Evolutionary conservation across 2,113 vertebrate species (phyloP).

Genomic region (Erpornis zantholeuca): DNA sequence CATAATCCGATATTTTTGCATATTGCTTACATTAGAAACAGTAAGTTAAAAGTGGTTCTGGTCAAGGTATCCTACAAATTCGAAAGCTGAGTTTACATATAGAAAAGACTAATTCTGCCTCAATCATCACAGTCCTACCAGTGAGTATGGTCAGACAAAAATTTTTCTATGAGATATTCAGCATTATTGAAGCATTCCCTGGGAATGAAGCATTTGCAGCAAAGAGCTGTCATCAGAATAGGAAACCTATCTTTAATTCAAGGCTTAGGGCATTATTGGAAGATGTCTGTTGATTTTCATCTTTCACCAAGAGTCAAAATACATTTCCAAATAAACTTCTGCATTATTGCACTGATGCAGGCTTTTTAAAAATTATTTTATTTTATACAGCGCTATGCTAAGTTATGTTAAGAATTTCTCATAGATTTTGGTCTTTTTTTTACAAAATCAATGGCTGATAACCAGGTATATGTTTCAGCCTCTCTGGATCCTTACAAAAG

Average conservation of each 20-base stretch:
- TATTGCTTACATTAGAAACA: not conserved
- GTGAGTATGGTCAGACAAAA: not conserved
- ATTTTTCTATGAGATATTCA: not conserved
- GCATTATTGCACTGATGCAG: not conserved
- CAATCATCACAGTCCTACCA: not conserved
- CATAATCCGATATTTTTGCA: not conserved
- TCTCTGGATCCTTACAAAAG: not conserved
- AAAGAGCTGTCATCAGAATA: not conserved
- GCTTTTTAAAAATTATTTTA: not conserved
- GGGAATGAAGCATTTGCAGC: not conserved
- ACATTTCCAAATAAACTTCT: not conserved
- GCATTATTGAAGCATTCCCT: not conserved
- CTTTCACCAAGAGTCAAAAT: not conserved
- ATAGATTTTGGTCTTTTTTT: not conserved
- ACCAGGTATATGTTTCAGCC: not conserved
- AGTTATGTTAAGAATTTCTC: not conserved
- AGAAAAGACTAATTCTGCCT: not conserved
- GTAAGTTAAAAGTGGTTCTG: not conserved
- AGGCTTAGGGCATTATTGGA: not conserved
- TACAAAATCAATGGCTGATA: not conserved
- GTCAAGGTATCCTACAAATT: not conserved
- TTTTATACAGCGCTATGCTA: not conserved
- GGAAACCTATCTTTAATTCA: not conserved
- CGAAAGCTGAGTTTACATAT: not conserved
- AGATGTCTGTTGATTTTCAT: not conserved